Percentiles rank a stretch among this genome's conserved stretches.
These are phyloP conservation scores for Nephila pilipes DNA, from an alignment of 1,140 invertebrate species.

Conservation along the genomic window DNA sequence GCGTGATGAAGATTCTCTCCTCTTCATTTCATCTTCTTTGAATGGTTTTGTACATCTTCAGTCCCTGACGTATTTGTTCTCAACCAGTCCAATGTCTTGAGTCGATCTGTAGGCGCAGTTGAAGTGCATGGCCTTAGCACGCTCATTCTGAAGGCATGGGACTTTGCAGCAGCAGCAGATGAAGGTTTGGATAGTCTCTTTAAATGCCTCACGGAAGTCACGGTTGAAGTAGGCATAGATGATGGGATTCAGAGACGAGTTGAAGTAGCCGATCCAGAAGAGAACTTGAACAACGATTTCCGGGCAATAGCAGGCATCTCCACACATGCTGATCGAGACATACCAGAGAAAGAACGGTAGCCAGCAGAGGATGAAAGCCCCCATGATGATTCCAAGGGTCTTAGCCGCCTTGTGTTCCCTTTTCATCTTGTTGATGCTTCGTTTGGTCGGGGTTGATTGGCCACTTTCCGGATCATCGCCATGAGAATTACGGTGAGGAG, in stretches of 20 bases:
- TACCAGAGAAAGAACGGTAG: slow-evolving; percentile 98
- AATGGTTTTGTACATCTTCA: slow-evolving; percentile 32
- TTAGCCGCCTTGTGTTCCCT: slow-evolving; percentile 97
- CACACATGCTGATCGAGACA: slow-evolving; percentile 91
- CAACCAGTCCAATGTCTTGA: slow-evolving; percentile 79
- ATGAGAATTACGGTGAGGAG: slow-evolving; percentile 78
- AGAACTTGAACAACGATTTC: slow-evolving; percentile 92
- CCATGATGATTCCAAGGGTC: slow-evolving; percentile 97
- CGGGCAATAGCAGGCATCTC: slow-evolving; percentile 85
- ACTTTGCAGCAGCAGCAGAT: slow-evolving; percentile 85
- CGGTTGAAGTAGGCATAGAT: slow-evolving; percentile 99
- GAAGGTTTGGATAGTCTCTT: slow-evolving; percentile 93
- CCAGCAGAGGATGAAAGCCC: slow-evolving; percentile 97
- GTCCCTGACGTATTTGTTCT: slow-evolving; percentile 79
- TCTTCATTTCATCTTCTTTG: not conserved
- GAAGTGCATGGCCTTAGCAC: slow-evolving; percentile 77
- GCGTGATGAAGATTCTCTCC: not conserved
- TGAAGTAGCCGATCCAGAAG: slow-evolving; percentile 99
- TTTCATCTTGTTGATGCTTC: slow-evolving; percentile 93
- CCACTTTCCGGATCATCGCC: slow-evolving; percentile 79
- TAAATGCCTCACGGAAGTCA: slow-evolving; percentile 98
- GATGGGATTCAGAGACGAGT: slow-evolving; percentile 97
- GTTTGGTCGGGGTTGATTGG: slow-evolving; percentile 90
- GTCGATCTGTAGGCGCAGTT: slow-evolving; percentile 79
- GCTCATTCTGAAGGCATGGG: slow-evolving; percentile 74